Base-by-base conservation (phyloP, 2,113 vertebrate species). In the Struthio camelus region DNA sequence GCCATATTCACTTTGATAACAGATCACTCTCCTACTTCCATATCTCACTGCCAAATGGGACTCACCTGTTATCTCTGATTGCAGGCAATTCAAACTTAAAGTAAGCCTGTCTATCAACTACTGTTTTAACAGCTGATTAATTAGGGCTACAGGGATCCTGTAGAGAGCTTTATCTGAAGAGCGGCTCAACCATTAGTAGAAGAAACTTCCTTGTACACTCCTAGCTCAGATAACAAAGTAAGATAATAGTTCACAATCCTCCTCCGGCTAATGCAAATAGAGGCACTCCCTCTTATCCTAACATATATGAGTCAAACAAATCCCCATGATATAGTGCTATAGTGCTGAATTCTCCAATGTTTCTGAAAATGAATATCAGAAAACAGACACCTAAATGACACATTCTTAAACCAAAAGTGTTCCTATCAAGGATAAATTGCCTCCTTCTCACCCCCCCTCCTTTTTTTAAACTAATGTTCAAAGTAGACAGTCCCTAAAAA, bases 91-190 rank as follows among this genome's bases (percentile, higher is more conserved):
- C 30, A 23, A 98, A 98, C 98, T 97, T 97, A 97, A 98, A 98
- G 97, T 97, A 98, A 97, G 97, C 97, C 97, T 97, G 97, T 98
- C 97, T 98, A 98, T 98, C 97, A 98, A 98, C 97, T 95, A 97
- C 97, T 98, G 98, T 98, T 98, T 98, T 98, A 99, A 98, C 98
- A 98, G 98, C 98, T 98, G 98, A 98, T 98, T 98, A 98, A 98
- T 98, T 98, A 98, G 97, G 95, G 93, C 97, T 97, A 96, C 69
- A 89, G 97, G 96, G 97, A 98, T 98, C 96, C 97, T 91, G 96
- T 94, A 89, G 91, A 98, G 95, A 95, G 97, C 97, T 98, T 98
- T 98, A 98, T 98, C 98, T 98, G 97, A 98, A 98, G 98, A 98
- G 98, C 95, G 6, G 97, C 96, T 98, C 97, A 98, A 93, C 98